Conservation (phyloP, 2,888 invertebrate species). For the Tipula vernalis region DNA sequence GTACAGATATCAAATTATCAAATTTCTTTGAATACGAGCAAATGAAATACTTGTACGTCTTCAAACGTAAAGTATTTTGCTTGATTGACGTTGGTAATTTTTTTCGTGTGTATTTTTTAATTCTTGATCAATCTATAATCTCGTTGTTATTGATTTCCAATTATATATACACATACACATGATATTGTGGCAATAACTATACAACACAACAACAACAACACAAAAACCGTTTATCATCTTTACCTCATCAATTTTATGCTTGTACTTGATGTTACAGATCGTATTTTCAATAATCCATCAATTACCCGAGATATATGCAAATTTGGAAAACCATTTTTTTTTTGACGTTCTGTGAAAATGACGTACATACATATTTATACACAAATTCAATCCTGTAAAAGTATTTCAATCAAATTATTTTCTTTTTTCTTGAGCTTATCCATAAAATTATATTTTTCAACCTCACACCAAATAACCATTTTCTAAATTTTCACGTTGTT, state of each 20-base stretch:
- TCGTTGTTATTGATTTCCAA: background rate
- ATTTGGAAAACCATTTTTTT: background rate
- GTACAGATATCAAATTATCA: too few relatives aligned
- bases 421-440: background rate
- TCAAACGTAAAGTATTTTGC: too few relatives aligned
- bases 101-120: too few relatives aligned
- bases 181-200: background rate
- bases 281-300: background rate
- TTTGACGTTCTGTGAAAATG: background rate
- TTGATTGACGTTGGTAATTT: too few relatives aligned
- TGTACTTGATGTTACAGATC: background rate
- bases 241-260: background rate
- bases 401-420: background rate
- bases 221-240: background rate
- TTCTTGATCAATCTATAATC: background rate
- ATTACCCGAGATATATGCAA: background rate
- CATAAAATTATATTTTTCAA: background rate
- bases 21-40: too few relatives aligned
- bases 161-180: background rate
- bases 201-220: background rate
- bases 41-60: too few relatives aligned
- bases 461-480: background rate
- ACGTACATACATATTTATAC: background rate
- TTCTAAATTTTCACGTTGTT: background rate
- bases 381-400: background rate